Percentiles rank a stretch among this genome's conserved stretches.
Evolutionary conservation across 2,113 vertebrate species (phyloP).

Genomic region (Gallinago paraguaiae): DNA sequence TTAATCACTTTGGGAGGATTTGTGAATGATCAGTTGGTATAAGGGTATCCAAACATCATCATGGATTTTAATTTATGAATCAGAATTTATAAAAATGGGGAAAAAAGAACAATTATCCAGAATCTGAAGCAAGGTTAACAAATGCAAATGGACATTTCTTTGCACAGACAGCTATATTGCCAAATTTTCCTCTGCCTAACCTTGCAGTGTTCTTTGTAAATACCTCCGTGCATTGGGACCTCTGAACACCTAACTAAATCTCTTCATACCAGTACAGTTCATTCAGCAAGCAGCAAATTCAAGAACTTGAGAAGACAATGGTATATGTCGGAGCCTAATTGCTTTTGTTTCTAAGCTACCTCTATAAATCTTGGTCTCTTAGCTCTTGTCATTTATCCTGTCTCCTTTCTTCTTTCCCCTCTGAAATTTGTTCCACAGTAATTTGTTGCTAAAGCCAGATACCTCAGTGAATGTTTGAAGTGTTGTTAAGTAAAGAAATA

Average conservation of each 20-base stretch:
- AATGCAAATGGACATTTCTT: not conserved
- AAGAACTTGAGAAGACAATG: not conserved
- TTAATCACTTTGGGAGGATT: not conserved
- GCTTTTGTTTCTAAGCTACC: not conserved
- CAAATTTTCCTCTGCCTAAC: not conserved
- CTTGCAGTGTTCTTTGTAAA: not conserved
- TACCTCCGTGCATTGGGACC: not conserved
- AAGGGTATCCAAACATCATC: accelerated
- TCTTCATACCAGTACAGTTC: not conserved
- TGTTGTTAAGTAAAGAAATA: not conserved
- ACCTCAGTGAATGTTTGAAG: not conserved
- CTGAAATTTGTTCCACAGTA: slow-evolving; percentile 1
- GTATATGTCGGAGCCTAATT: slow-evolving; percentile 1
- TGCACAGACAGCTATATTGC: not conserved
- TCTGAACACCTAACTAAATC: not conserved
- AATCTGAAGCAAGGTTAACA: not conserved
- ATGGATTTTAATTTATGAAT: not conserved
- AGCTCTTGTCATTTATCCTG: not conserved
- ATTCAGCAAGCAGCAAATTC: slow-evolving; percentile 7
- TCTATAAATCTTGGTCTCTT: not conserved
- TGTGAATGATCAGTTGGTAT: not conserved
- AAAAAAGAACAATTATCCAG: not conserved
- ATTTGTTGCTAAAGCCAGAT: not conserved
- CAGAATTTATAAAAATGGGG: accelerated
- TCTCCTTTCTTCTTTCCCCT: not conserved